Evolutionary conservation across 1,140 invertebrate species (phyloP).

Genomic region (Bombus confusus): DNA sequence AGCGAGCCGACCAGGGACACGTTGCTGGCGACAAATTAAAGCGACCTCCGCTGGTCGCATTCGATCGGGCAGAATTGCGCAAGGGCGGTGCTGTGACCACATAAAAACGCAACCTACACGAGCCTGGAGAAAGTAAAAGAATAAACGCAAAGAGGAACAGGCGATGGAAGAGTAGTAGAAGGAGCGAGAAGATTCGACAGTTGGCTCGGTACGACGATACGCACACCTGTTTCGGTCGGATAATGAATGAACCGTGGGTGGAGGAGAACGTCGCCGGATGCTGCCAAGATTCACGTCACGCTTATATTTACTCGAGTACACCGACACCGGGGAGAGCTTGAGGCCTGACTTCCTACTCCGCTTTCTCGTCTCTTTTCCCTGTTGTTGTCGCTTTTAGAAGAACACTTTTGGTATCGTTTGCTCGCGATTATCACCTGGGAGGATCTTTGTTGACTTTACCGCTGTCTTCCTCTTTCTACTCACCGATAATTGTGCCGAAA

Average conservation of each 20-base stretch:
- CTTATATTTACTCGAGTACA: slow-evolving; percentile 76
- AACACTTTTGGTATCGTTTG: slow-evolving; percentile 42
- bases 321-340: slow-evolving; percentile 56
- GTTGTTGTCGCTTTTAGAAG: slow-evolving; percentile 21
- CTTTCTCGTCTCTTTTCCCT: slow-evolving; percentile 11
- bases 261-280: slow-evolving; percentile 59
- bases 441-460: slow-evolving; percentile 20
- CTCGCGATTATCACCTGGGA: not conserved
- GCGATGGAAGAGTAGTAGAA: not conserved
- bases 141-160: no score
- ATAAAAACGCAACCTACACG: no score
- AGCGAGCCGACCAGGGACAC: not conserved
- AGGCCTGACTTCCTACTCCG: slow-evolving; percentile 16
- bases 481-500: not conserved
- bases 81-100: not conserved
- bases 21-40: slow-evolving; percentile 59
- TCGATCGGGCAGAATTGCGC: slow-evolving; percentile 27
- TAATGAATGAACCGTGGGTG: slow-evolving; percentile 77
- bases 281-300: slow-evolving; percentile 76
- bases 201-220: slow-evolving; percentile 60
- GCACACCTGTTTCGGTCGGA: slow-evolving; percentile 73
- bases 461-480: no score
- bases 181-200: not conserved
- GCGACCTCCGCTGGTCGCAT: not conserved
- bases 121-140: no score